Conservation (phyloP, 2,888 invertebrate genomes). For the Agriopis marginaria region DNA sequence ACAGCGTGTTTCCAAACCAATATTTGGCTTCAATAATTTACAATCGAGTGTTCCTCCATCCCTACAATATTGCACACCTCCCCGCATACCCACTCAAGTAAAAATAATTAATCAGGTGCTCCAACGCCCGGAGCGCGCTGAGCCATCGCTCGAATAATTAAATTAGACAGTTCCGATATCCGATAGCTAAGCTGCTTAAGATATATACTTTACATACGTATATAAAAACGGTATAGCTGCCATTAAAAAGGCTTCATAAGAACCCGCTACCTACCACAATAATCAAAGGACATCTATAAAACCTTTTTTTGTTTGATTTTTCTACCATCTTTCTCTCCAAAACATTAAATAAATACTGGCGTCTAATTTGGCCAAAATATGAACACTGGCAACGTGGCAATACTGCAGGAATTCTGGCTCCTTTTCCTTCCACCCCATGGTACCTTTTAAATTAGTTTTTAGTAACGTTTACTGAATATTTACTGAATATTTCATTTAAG, state of each 20-base stretch:
- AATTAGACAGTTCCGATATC: conserved; percentile 30
- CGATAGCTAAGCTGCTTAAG: conserved; percentile 28
- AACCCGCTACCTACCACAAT: too few relatives aligned
- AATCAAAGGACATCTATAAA: too few relatives aligned
- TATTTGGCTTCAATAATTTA: neutral
- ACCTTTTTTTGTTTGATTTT: too few relatives aligned
- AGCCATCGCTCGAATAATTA: conserved; percentile 31
- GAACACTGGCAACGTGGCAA: too few relatives aligned
- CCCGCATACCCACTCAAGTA: conserved; percentile 31
- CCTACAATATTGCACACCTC: conserved; percentile 16
- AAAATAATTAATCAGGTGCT: conserved; percentile 41
- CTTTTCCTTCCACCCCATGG: too few relatives aligned
- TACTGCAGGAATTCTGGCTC: too few relatives aligned
- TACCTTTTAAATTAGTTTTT: too few relatives aligned
- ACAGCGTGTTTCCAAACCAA: neutral
- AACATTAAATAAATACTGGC: too few relatives aligned
- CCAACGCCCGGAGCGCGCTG: conserved; percentile 25
- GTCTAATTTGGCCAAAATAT: too few relatives aligned
- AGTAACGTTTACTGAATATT: too few relatives aligned
- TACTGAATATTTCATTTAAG: too few relatives aligned
- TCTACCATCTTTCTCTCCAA: too few relatives aligned
- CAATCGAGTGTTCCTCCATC: neutral
- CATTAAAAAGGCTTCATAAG: neutral
- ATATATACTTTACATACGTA: conserved; percentile 14
- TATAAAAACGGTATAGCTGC: neutral